A percentile compares a stretch with the other conserved stretches of the same genome.
Evolutionary conservation across 2,113 vertebrate species (phyloP).

Genomic region (Sinocyclocheilus grahami): DNA sequence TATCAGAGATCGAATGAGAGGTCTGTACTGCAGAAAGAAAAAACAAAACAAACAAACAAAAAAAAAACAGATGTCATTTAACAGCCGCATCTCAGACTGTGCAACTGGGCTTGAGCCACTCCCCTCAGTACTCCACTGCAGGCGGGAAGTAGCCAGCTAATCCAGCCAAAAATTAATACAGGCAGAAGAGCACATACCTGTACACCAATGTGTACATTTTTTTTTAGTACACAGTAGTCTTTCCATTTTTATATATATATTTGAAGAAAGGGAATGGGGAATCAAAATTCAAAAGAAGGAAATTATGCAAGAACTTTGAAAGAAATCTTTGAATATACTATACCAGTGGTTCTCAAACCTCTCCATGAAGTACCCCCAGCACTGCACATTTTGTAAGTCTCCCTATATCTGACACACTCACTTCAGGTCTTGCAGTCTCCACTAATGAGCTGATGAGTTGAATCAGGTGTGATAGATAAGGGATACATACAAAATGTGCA

Average conservation of each 20-base stretch:
- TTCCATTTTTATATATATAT: not conserved
- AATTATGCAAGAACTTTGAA: not conserved
- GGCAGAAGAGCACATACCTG: not conserved
- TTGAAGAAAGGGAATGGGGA: no score
- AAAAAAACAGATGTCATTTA: constrained; percentile 30
- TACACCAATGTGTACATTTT: not conserved
- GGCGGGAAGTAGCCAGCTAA: not conserved
- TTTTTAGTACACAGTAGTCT: not conserved
- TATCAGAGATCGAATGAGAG: constrained; percentile 22
- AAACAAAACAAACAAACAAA: not conserved
- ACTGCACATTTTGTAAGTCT: no score
- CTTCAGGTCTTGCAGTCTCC: no score
- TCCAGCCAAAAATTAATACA: constrained; percentile 10
- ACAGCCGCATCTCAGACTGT: not conserved
- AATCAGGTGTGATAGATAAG: no score
- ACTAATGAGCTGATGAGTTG: no score
- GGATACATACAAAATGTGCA: no score
- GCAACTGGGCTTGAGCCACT: not conserved
- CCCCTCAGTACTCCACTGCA: not conserved
- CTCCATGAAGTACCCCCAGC: no score
- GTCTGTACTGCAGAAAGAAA: not conserved
- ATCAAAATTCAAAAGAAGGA: no score
- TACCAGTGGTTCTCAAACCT: no score
- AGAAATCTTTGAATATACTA: not conserved
- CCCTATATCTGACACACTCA: no score